phyloP scores from a whole-genome alignment of 2,113 vertebrate genomes.

The Delphinapterus leucas region DNA sequence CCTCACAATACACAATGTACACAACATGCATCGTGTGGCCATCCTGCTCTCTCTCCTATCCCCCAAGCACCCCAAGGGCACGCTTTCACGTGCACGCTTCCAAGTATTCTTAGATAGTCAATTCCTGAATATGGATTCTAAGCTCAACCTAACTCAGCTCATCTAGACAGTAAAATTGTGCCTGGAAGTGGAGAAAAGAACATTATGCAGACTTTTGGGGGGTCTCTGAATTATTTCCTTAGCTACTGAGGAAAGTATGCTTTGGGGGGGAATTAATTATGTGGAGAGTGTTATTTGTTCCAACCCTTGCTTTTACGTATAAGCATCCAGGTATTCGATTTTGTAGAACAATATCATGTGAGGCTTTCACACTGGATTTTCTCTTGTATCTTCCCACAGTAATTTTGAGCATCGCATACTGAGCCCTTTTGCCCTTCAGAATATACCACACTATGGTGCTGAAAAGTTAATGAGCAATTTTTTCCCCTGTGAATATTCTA shows the following conservation, averaged over 20 bases:
- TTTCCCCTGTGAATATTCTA: neutral
- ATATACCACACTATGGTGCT: neutral
- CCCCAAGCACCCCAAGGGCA: no score
- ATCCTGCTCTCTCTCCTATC: fast-evolving
- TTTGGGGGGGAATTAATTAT: neutral
- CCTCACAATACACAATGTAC: neutral
- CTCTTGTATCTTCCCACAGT: neutral
- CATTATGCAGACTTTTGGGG: no score
- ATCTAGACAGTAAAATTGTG: neutral
- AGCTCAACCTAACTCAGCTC: neutral
- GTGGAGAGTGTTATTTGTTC: neutral
- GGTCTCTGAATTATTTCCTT: neutral
- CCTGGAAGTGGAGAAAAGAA: neutral
- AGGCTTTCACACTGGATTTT: neutral
- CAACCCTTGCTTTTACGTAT: neutral
- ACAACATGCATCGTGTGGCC: neutral
- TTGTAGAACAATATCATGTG: neutral
- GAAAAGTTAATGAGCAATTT: neutral
- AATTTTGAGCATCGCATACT: neutral
- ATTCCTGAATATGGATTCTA: neutral
- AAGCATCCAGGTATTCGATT: neutral
- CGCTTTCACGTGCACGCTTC: fast-evolving
- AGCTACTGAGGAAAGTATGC: neutral
- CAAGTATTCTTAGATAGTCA: no score
- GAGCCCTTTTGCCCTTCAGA: neutral